Base-by-base conservation (phyloP, 1,140 invertebrate genomes). In the Trialeurodes vaporariorum region DNA sequence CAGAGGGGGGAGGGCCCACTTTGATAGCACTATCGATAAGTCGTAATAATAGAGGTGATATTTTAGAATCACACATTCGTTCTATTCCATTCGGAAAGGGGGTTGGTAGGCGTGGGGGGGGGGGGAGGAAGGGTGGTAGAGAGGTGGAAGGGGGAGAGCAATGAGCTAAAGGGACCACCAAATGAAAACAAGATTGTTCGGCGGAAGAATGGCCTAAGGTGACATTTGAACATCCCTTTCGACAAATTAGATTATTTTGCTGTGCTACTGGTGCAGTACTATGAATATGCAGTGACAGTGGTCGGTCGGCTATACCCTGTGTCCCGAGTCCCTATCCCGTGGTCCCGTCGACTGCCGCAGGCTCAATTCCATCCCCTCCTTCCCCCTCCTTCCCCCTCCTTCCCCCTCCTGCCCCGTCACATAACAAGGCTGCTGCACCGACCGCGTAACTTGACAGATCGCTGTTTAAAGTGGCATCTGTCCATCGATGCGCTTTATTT, bases 51-150 rank as follows among this genome's bases (percentile, higher is more conserved):
- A 65, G 23, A 40, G 22, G 21, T 27, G 25, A 27, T 64, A 27
- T 64, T 64, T 2, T 27, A 25, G 58, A 25, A 49, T 26, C 49
- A 66, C 34, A 49, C 34, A 49, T 49, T 49, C 34, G 34, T 49
- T n/a, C n/a, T n/a, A n/a, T n/a, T n/a, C n/a, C n/a, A n/a, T n/a
- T n/a, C n/a, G n/a, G n/a, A 17, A 49, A 49, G 34, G 34, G 17
- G 34, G 60, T 25, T 66, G 27, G 23, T 11, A 21, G 67, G 69
- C 69, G 49, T 64, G 34, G 69, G 66, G 71, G 72, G 71, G 73
- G 5, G 34, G 34, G 34, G 34, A 17, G 5, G 34, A 17, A 49
- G 5, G 34, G 34, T 5, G 34, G 34, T 49, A 49, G 34, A 17
- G 5, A 17, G 34, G 34, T 17, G 34, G 34, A 49, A 17, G 34